These are phyloP conservation scores for Melangyna quadrimaculata DNA, from an alignment of 2,888 invertebrate species.

Conservation along the genomic window DNA sequence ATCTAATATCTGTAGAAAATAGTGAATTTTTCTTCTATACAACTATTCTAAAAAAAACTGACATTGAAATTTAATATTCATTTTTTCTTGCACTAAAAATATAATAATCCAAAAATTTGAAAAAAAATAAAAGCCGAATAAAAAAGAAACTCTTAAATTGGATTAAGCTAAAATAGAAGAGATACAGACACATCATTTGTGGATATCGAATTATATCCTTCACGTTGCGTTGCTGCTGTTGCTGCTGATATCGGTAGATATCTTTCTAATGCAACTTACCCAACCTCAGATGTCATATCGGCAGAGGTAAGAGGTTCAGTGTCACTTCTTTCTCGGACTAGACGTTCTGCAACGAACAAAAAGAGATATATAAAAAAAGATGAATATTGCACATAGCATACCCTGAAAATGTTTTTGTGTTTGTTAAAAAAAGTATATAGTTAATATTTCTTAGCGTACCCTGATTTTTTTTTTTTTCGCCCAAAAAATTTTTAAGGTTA, in stretches of 20 bases:
- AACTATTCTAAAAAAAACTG: background rate
- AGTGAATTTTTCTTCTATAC: no score
- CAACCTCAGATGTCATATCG: constrained; percentile 78
- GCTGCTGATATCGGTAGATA: background rate
- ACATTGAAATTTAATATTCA: constrained; percentile 58
- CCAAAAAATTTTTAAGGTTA: no score
- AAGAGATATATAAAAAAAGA: constrained; percentile 2
- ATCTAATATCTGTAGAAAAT: background rate
- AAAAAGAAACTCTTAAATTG: constrained; percentile 59
- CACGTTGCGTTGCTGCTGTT: background rate
- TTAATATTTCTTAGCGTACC: no score
- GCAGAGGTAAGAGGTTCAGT: constrained; percentile 80
- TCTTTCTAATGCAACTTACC: constrained; percentile 75
- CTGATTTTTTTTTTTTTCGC: no score
- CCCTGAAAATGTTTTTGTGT: no score
- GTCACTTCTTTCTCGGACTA: constrained; percentile 79
- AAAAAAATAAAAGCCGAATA: constrained; percentile 1
- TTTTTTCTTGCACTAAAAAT: constrained; percentile 11
- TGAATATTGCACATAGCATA: constrained; percentile 22
- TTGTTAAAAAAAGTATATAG: no score
- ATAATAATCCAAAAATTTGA: background rate
- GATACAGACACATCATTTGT: constrained; percentile 61
- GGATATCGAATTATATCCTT: constrained; percentile 67
- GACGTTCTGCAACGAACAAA: constrained; percentile 75
- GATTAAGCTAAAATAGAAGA: constrained; percentile 51